A percentile compares a stretch with the other conserved stretches of the same genome.
Evolutionary conservation across 1,140 invertebrate species (phyloP).

Genomic region (Antheraea mylitta): DNA sequence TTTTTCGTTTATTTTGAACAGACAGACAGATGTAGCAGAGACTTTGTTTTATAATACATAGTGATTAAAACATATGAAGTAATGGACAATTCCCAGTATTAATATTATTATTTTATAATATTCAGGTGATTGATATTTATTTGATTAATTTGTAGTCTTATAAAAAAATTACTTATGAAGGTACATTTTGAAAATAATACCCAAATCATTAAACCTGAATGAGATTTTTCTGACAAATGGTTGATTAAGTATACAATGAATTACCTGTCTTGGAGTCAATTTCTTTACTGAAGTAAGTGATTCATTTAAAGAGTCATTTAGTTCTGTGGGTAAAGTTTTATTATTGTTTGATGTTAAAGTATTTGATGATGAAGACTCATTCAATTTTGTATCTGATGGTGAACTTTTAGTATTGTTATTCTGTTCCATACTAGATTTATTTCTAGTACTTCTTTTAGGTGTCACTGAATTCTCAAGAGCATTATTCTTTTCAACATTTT

Average conservation of each 20-base stretch:
- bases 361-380: conserved; percentile 41
- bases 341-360: conserved; percentile 44
- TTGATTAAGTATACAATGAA: neutral
- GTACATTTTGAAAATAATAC: too few species aligned
- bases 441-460: conserved; percentile 36
- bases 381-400: conserved; percentile 31
- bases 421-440: conserved; percentile 29
- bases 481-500: neutral
- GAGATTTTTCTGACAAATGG: neutral
- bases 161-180: too few species aligned
- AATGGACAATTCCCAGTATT: too few species aligned
- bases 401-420: conserved; percentile 39
- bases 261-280: conserved; percentile 65
- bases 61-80: too few species aligned
- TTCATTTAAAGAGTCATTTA: conserved; percentile 53
- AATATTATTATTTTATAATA: too few species aligned
- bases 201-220: neutral
- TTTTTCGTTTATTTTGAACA: too few species aligned
- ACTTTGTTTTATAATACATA: too few species aligned
- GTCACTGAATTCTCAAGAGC: conserved; percentile 9
- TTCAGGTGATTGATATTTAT: too few species aligned
- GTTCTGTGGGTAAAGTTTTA: conserved; percentile 42
- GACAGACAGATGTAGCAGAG: too few species aligned
- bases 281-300: conserved; percentile 34
- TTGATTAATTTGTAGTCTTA: too few species aligned